These are phyloP conservation scores for Rhynchomys soricoides DNA, from an alignment of 2,113 vertebrate genomes.

Conservation along the genomic window DNA sequence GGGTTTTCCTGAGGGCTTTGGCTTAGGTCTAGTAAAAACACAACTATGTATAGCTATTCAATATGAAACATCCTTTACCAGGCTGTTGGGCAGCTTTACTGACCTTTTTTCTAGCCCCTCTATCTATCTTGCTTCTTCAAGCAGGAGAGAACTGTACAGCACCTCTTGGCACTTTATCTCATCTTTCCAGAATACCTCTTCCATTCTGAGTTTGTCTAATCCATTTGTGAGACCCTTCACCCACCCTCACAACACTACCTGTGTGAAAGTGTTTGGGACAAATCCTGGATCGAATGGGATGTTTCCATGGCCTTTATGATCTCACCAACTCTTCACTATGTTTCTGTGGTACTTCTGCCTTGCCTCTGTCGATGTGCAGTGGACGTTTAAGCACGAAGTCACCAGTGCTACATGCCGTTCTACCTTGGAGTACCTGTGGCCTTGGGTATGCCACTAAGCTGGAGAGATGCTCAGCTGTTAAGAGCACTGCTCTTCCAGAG, in stretches of 20 bases:
- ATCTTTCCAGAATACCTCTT: neutral
- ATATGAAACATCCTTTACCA: neutral
- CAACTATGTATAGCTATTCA: neutral
- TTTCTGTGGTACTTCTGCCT: slow-evolving; percentile 3
- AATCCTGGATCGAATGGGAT: slow-evolving; percentile 11
- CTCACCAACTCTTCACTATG: neutral
- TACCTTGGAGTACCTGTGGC: slow-evolving; percentile 7
- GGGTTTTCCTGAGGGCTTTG: neutral
- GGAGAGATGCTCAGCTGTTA: neutral
- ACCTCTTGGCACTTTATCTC: neutral
- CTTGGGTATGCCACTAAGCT: neutral
- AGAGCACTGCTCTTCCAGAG: neutral
- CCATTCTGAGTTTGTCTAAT: slow-evolving; percentile 28
- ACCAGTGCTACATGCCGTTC: neutral
- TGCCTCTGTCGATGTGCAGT: neutral
- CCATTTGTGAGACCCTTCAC: neutral
- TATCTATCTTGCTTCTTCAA: slow-evolving; percentile 40
- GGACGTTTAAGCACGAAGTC: neutral
- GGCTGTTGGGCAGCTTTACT: neutral
- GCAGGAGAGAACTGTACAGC: neutral
- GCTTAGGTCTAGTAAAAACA: neutral
- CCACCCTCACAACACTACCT: neutral
- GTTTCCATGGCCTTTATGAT: slow-evolving; percentile 54
- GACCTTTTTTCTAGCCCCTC: neutral
- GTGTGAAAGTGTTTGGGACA: slow-evolving; percentile 42